Base-by-base conservation (phyloP, 2,797 vertebrate species). In the Sitta carolinensis region DNA sequence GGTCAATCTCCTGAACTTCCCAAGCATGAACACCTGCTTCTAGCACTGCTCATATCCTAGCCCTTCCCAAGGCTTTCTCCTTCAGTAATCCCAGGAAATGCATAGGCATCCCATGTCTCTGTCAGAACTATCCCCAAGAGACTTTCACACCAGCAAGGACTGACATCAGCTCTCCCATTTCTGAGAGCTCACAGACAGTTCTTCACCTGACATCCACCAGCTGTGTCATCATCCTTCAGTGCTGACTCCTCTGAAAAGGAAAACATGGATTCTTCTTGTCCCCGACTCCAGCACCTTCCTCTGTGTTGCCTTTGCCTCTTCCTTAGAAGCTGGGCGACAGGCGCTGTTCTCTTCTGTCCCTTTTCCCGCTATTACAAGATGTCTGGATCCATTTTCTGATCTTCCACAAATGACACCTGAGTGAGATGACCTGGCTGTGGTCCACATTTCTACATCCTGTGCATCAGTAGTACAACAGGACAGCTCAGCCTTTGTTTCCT, bases 1-100 rank as follows among this genome's bases (percentile, higher is more conserved):
- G 73, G 89, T 93, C 87, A 94, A 5, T 88, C 73, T 92, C 77
- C 85, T 82, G 78, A 94, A 82, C 43, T 90, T 84, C 61, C 59
- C 85, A 68, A 84, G 52, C 15, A 4, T 36, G 57, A 96, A 70
- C 95, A 95, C 91, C 91, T 96, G 95, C 95, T 81, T 95, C 59
- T 82, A 81, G 38, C 70, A 74, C 55, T 74, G 59, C 52, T 93
- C 59, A 34, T 34, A 89, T 64, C 74, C 70, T 63, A 63, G 74
- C 40, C 48, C 73, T 78, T 93, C 63, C 34, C 34, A 64, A 63
- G 52, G 26, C 54, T 88, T 70, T 59, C 75, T 82, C 67, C 91
- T 82, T 87, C 91, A 89, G 80, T 54, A 77, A 58, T 67, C 57
- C 93, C 89, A 79, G 87, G 68, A 95, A 88, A 87, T 40, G 57